A percentile compares a stretch with the other conserved stretches of the same genome.
phyloP scores from a whole-genome alignment of 2,113 vertebrate genomes.

The Phyllostomus hastatus region DNA sequence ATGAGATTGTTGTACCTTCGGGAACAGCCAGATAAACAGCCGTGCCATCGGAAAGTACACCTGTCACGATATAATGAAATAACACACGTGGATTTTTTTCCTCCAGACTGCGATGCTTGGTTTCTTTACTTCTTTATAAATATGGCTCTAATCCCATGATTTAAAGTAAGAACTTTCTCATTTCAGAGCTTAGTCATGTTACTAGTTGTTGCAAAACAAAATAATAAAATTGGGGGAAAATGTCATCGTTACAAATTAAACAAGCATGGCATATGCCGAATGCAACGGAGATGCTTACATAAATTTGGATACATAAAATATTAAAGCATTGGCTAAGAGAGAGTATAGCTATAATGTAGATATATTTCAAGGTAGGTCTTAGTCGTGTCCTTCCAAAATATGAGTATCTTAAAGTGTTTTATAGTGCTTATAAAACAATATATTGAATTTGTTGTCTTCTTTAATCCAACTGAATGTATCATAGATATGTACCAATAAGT shows the following conservation, averaged over 20 bases:
- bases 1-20: not conserved
- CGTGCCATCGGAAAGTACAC: constrained; percentile 21
- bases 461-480: not conserved
- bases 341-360: not conserved
- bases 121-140: constrained; percentile 36
- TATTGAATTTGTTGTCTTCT: not conserved
- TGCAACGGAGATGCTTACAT: not conserved
- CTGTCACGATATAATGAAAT: constrained; percentile 36
- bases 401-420: not conserved
- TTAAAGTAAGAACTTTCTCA: constrained; percentile 34
- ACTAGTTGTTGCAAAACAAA: constrained; percentile 5
- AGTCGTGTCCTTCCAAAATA: not conserved
- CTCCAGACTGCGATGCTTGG: not conserved
- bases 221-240: not conserved
- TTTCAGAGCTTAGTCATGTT: not conserved
- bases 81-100: not conserved
- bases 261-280: not conserved
- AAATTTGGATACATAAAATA: not conserved
- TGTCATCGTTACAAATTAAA: constrained; percentile 19
- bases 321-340: not conserved
- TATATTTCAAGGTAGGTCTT: not conserved
- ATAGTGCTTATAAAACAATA: not conserved
- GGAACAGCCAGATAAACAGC: constrained; percentile 37
- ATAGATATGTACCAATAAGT: not conserved
- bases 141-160: not conserved